Evolutionary conservation across 2,113 vertebrate species (phyloP).

Genomic region (Rissa tridactyla): DNA sequence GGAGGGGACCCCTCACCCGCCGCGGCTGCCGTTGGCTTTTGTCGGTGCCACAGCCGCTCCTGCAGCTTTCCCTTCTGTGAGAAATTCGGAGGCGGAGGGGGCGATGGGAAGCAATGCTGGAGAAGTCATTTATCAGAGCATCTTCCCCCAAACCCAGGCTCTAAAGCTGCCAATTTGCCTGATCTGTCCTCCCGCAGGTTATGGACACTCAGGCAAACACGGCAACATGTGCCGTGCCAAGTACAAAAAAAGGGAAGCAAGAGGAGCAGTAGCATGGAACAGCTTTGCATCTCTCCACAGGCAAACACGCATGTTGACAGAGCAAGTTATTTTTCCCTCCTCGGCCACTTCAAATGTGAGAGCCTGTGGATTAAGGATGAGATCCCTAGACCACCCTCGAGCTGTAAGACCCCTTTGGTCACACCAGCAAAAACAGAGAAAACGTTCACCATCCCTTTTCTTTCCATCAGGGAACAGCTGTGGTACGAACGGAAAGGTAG

Average conservation of each 20-base stretch:
- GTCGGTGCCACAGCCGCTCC: background rate
- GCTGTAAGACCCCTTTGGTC: background rate
- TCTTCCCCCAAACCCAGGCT: background rate
- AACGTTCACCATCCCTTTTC: background rate
- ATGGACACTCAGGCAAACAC: background rate
- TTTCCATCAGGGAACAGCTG: background rate
- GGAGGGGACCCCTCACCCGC: background rate
- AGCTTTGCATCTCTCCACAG: background rate
- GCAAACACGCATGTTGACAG: background rate
- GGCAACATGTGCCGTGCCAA: accelerated
- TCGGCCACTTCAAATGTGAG: background rate
- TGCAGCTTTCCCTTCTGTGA: background rate
- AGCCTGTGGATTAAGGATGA: background rate
- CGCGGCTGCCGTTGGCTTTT: background rate
- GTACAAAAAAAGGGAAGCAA: background rate
- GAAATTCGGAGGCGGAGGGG: background rate
- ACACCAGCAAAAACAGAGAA: background rate
- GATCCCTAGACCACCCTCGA: background rate
- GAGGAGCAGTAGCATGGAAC: background rate
- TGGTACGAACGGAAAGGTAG: background rate
- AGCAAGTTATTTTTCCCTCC: background rate
- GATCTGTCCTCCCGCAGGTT: background rate
- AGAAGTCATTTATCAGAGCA: background rate
- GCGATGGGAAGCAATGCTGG: background rate
- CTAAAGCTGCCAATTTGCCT: background rate